Evolutionary conservation across 1,140 invertebrate genomes (phyloP), one percentile per base, ranked within the genome.

Genomic region (Saccostrea echinata): DNA sequence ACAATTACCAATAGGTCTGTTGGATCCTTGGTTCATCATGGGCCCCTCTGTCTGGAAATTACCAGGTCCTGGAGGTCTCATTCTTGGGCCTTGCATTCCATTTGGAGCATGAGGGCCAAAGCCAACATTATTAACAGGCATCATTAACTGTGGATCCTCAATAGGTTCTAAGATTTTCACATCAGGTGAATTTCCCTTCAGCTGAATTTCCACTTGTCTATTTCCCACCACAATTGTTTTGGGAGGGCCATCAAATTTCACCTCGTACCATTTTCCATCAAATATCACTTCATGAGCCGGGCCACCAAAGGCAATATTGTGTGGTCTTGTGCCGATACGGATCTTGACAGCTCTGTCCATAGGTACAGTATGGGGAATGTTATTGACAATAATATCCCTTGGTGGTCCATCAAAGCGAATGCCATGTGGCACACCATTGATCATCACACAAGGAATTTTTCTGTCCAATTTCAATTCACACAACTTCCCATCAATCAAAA

Each of bases 341-440:
- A 95, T 91, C 81, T 93, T 97, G 93, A 98, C 97, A 12, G 97
- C 96, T 93, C 97, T 97, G 9, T 97, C 96, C 94, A 98, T 96
- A 0, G 97, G 97, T 71, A 97, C 96, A 92, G 97, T 96, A 71
- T 96, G 96, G 96, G 91, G 84, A 43, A 89, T 95, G 27, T 97
- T 97, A 94, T 99, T 97, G 43, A 99, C 97, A 90, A 97, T 98
- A 0, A 99, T 95, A 94, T 99, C 98, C 84, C 98, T 96, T 0
- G 98, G 98, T 0, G 98, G 98, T 30, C 97, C 97, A 55, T 99
- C 98, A 88, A 99, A 97, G 91, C 97, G 96, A 52, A 99, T 97
- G 88, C 97, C 96, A 91, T 95, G 95, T 55, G 92, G 91, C 76
- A 95, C 93, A 71, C 95, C 95, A 90, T 96, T 92, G 88, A 96